A percentile compares a stretch with the other conserved stretches of the same genome.
Conservation (phyloP, 2,888 invertebrate species). For the Siphlonurus alternatus region DNA sequence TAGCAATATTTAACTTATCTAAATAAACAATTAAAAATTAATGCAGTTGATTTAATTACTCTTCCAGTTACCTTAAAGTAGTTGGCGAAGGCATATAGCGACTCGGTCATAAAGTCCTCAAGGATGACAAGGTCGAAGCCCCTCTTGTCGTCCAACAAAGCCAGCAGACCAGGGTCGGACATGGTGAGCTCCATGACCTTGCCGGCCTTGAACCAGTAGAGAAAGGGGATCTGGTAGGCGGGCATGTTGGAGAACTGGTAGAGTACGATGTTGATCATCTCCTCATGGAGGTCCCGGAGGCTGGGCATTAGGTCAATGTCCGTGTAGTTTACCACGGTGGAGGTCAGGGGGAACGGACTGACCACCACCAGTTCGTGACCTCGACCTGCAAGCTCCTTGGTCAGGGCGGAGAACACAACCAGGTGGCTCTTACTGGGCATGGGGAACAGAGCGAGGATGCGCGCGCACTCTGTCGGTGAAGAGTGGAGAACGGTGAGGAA, state of each 20-base stretch:
- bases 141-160: constrained; percentile 1
- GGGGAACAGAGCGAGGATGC: constrained; percentile 32
- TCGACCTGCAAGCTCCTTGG: constrained; percentile 31
- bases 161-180: neutral
- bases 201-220: neutral
- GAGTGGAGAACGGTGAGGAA: neutral
- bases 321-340: constrained; percentile 27
- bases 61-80: constrained; percentile 24
- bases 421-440: constrained; percentile 33
- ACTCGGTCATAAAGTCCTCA: constrained; percentile 43
- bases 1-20: too few relatives aligned
- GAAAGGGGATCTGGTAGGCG: neutral
- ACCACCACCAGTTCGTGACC: constrained; percentile 37
- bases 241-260: neutral
- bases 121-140: constrained; percentile 28
- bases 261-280: constrained; percentile 2
- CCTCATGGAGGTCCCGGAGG: constrained; percentile 5
- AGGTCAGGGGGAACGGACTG: constrained; percentile 25
- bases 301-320: constrained; percentile 24
- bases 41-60: too few relatives aligned
- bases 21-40: too few relatives aligned
- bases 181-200: neutral
- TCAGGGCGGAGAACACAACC: constrained; percentile 29
- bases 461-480: constrained; percentile 22
- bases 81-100: constrained; percentile 40